Percentiles rank a stretch among this genome's conserved stretches.
These are phyloP conservation scores for Ceriagrion tenellum DNA, from an alignment of 2,888 invertebrate species.

Conservation along the genomic window DNA sequence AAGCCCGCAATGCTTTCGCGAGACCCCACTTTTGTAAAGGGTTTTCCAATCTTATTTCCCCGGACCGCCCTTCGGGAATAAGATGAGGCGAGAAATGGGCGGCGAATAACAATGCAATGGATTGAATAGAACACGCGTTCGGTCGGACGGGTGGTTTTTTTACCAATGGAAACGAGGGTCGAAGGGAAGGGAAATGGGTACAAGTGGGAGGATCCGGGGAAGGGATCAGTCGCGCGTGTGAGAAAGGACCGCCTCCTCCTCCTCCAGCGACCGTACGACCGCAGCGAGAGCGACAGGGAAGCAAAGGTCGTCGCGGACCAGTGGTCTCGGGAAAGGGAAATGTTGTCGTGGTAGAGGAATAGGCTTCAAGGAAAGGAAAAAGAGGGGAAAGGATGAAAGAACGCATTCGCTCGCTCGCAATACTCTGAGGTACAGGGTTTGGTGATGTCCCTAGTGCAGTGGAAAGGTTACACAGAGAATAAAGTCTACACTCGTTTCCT, in stretches of 20 bases:
- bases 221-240: background rate
- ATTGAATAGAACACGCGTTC: constrained; percentile 45
- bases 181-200: background rate
- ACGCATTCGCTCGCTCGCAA: no score
- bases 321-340: constrained; percentile 25
- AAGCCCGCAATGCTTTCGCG: background rate
- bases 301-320: background rate
- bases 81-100: constrained; percentile 32
- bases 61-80: constrained; percentile 44
- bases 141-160: background rate
- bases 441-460: background rate
- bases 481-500: no score
- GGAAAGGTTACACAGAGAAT: no score
- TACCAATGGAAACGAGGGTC: background rate
- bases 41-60: background rate
- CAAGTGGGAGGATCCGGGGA: background rate
- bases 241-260: background rate
- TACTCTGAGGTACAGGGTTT: background rate
- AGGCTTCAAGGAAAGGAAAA: no score
- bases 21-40: background rate
- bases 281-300: background rate
- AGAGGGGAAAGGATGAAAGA: no score
- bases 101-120: constrained; percentile 41
- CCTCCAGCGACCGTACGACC: background rate
- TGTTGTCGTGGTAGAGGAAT: background rate